Evolutionary conservation across 2,113 vertebrate species (phyloP), one percentile per base, ranked within the genome.

Genomic region (Forbesichthys agassizii): DNA sequence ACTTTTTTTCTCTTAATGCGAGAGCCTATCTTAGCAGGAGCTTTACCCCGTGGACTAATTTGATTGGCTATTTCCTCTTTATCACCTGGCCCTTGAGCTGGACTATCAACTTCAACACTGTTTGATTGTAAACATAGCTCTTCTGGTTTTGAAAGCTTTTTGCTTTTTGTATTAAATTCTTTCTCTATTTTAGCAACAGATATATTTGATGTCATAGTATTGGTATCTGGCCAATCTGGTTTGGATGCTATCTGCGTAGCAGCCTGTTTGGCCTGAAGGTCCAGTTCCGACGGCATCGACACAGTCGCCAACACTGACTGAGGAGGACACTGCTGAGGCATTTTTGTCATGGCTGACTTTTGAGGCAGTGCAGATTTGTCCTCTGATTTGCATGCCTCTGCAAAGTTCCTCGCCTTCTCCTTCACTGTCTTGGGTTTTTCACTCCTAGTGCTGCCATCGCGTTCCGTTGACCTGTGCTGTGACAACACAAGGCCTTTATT

Each of bases 211-310:
- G 9, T 60, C 3, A 6, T 7, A 66, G 52, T 5, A n/a, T 14
- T 33, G 9, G n/a, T 33, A 77, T 83, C 83, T 61, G 0, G 85
- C 61, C 62, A 66, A 5, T 81, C 86, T 54, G 78, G 79, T 88
- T 87, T 79, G 11, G 63, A 18, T 58, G 69, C 56, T 68, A 72
- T 71, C 33, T 73, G 71, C 49, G 61, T 79, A 1, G 59, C 9
- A 81, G 83, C 82, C 65, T 60, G 88, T 86, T 86, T 73, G 66
- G 51, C 90, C 80, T 78, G 88, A 88, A 12, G 7, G 46, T 80
- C 88, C 64, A 71, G 85, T 84, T 86, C 48, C 27, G 18, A 48
- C 14, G 71, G 64, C 69, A 74, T 61, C 13, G 71, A 74, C 36
- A 47, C 16, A 49, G 61, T 46, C 48, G 55, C 27, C 14, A 18